A percentile compares a stretch with the other conserved stretches of the same genome.
Evolutionary conservation across 2,797 vertebrate species (phyloP).

Genomic region (Odontamblyopus rebecca): DNA sequence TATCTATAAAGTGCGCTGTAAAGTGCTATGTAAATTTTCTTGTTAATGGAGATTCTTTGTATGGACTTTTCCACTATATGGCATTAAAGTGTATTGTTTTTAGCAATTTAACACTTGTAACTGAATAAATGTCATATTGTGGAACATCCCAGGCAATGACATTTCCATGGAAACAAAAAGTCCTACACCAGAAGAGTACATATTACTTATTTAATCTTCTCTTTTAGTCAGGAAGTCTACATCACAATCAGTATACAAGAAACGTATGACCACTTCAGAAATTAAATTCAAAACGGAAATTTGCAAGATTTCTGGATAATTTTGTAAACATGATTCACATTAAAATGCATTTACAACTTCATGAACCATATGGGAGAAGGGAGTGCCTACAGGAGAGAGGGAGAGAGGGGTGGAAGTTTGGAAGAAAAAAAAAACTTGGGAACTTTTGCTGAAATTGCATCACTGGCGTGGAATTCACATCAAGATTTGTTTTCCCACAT

Average conservation of each 20-base stretch:
- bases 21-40: no score
- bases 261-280: background rate
- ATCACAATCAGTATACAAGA: background rate
- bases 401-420: constrained; percentile 30
- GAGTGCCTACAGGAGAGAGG: constrained; percentile 26
- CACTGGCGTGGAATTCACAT: constrained; percentile 68
- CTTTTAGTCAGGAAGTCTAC: background rate
- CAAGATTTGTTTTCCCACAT: constrained; percentile 46
- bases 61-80: no score
- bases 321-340: constrained; percentile 20
- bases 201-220: no score
- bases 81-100: no score
- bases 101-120: no score
- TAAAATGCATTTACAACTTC: constrained; percentile 33
- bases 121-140: no score
- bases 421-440: constrained; percentile 1
- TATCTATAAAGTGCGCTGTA: no score
- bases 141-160: no score
- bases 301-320: constrained; percentile 12
- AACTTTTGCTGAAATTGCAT: constrained; percentile 57
- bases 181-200: no score
- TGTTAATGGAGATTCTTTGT: no score
- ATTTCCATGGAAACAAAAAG: no score
- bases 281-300: background rate
- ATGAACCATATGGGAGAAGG: constrained; percentile 30